These are phyloP conservation scores for Perca flavescens DNA, from an alignment of 2,113 vertebrate genomes.

Conservation along the genomic window DNA sequence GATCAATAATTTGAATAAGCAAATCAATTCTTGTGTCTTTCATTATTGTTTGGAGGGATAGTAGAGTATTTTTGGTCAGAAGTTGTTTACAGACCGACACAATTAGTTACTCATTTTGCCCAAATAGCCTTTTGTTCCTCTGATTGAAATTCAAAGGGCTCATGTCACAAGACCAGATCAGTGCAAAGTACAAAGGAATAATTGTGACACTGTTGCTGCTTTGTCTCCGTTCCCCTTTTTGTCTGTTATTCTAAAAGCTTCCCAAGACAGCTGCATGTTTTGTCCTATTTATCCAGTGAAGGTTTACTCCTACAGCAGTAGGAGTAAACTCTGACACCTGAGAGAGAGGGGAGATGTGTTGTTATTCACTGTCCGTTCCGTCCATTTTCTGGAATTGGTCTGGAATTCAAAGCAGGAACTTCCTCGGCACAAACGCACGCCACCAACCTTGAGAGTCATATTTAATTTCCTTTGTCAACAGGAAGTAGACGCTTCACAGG, in stretches of 20 bases:
- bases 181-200: constrained; percentile 62
- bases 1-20: not conserved
- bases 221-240: constrained; percentile 42
- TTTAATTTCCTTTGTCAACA: constrained; percentile 73
- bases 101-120: constrained; percentile 45
- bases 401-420: constrained; percentile 7
- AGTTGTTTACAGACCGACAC: constrained; percentile 39
- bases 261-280: not conserved
- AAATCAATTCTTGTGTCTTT: not conserved
- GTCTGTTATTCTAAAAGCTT: constrained; percentile 28
- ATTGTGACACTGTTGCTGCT: constrained; percentile 43
- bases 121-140: constrained; percentile 60
- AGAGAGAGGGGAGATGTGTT: not conserved
- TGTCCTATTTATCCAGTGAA: not conserved
- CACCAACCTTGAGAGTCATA: not conserved
- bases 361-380: not conserved
- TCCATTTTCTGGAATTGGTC: not conserved
- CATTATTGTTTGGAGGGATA: constrained; percentile 1
- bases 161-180: constrained; percentile 64
- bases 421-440: not conserved
- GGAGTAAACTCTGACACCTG: not conserved
- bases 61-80: constrained; percentile 1
- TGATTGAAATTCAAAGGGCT: constrained; percentile 67
- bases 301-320: not conserved
- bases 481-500: constrained; percentile 93